phyloP scores from a whole-genome alignment of 2,888 invertebrate species.

The Tipula lateralis region DNA sequence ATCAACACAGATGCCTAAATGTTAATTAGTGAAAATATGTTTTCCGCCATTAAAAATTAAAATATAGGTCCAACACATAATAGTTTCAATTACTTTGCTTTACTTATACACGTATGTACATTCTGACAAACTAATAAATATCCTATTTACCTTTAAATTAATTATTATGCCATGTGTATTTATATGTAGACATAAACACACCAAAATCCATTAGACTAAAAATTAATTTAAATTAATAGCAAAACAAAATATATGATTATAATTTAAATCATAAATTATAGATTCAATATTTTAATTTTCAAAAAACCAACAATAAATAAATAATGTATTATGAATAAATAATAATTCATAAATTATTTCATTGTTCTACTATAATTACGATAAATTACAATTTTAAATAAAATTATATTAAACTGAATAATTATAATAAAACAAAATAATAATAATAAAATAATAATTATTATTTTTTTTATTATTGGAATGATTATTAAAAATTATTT shows the following conservation, averaged over 20 bases:
- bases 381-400: background rate
- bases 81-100: no score
- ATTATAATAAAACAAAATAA: background rate
- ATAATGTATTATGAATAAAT: background rate
- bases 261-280: conserved; percentile 1
- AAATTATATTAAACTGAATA: background rate
- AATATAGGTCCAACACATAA: no score
- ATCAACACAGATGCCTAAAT: no score
- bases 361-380: background rate
- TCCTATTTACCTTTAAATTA: background rate
- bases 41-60: no score
- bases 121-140: no score
- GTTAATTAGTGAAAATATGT: no score
- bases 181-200: background rate
- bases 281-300: conserved; percentile 24
- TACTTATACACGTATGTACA: no score
- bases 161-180: background rate
- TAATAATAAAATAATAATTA: background rate
- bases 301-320: background rate
- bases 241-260: background rate
- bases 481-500: background rate
- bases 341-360: conserved; percentile 14
- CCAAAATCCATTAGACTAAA: background rate
- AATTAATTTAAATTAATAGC: background rate
- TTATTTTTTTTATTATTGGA: background rate